Percentiles rank a stretch among this genome's conserved stretches.
Conservation (phyloP, 2,888 invertebrate species). For the Epiblema foenella region DNA sequence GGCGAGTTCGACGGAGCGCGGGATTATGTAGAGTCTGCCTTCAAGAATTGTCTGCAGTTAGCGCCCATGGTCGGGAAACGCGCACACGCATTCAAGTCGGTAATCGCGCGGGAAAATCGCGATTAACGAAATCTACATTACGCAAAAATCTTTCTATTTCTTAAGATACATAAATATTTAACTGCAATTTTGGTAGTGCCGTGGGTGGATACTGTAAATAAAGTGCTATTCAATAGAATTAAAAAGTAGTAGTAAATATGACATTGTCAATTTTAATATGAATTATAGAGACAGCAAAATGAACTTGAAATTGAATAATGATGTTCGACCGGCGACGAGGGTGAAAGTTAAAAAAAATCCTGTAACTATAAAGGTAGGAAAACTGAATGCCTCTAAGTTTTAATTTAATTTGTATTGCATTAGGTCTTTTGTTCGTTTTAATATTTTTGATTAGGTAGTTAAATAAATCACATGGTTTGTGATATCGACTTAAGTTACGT, state of each 20-base stretch:
- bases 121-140: background rate
- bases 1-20: slow-evolving; percentile 66
- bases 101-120: background rate
- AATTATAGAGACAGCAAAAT: slow-evolving; percentile 62
- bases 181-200: background rate
- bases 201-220: background rate
- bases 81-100: slow-evolving; percentile 54
- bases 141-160: background rate
- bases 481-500: too few relatives aligned
- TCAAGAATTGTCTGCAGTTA: slow-evolving; percentile 59
- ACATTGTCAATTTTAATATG: slow-evolving; percentile 34
- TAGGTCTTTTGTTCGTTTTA: too few relatives aligned
- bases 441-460: too few relatives aligned
- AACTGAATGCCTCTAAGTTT: too few relatives aligned
- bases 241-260: background rate
- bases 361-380: slow-evolving; percentile 69
- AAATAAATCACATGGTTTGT: too few relatives aligned
- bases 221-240: background rate
- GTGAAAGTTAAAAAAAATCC: slow-evolving; percentile 59
- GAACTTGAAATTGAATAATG: slow-evolving; percentile 78
- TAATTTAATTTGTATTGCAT: too few relatives aligned
- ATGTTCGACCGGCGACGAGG: slow-evolving; percentile 63
- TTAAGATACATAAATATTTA: background rate
- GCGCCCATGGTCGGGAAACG: slow-evolving; percentile 59
- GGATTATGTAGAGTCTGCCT: slow-evolving; percentile 63